phyloP scores from a whole-genome alignment of 2,888 invertebrate species.

The Epinotia bilunana region DNA sequence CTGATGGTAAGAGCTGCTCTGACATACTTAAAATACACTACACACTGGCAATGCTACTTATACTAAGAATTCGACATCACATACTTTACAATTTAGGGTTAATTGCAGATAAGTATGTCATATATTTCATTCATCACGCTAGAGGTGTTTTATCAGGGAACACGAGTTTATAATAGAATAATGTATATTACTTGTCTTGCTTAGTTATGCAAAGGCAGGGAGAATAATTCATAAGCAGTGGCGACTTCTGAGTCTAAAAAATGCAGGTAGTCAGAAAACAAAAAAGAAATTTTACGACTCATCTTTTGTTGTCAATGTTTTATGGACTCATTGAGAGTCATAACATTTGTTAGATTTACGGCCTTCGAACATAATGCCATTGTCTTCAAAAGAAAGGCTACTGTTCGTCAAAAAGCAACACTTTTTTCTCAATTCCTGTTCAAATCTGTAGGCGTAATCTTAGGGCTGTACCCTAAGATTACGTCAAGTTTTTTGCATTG shows the following conservation, averaged over 20 bases:
- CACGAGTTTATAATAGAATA: no score
- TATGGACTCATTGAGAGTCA: slow-evolving; percentile 66
- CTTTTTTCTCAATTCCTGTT: slow-evolving; percentile 18
- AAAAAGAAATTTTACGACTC: slow-evolving; percentile 59
- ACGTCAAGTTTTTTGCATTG: slow-evolving; percentile 25
- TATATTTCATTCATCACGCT: neutral
- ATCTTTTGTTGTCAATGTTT: slow-evolving; percentile 62
- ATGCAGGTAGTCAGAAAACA: slow-evolving; percentile 33
- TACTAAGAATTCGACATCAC: no score
- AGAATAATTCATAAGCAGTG: slow-evolving; percentile 26
- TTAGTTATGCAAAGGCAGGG: slow-evolving; percentile 16
- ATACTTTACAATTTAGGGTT: neutral
- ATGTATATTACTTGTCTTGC: neutral
- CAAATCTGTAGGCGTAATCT: slow-evolving; percentile 10
- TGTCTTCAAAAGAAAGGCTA: slow-evolving; percentile 56
- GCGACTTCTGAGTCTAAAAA: slow-evolving; percentile 11
- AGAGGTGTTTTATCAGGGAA: no score
- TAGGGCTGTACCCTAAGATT: neutral
- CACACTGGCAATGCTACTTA: no score
- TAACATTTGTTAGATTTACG: slow-evolving; percentile 67
- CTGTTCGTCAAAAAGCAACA: slow-evolving; percentile 51
- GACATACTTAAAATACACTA: no score
- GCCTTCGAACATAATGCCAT: slow-evolving; percentile 53
- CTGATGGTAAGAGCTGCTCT: no score
- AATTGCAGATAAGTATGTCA: neutral